phyloP scores from a whole-genome alignment of 2,113 vertebrate species.

The Lepus europaeus region DNA sequence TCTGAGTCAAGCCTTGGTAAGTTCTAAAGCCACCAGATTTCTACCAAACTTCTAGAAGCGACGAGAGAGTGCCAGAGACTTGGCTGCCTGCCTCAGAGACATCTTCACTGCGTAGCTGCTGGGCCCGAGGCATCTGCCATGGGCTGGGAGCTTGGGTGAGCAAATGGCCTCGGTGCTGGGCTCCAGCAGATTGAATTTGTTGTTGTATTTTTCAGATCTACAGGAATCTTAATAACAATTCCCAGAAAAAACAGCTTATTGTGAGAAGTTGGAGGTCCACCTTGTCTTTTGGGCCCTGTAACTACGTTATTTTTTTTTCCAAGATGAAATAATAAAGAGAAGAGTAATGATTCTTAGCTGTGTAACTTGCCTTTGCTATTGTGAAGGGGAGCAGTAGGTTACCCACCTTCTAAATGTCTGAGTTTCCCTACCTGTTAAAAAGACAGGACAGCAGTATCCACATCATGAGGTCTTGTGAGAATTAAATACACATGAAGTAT shows the following conservation, averaged over 20 bases:
- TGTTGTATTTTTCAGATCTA: not conserved
- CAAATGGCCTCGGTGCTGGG: not conserved
- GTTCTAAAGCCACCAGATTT: not conserved
- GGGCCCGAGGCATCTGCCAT: fast-evolving
- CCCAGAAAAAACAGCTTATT: not conserved
- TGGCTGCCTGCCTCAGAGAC: not conserved
- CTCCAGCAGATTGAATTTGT: not conserved
- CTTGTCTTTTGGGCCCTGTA: not conserved
- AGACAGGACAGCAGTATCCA: not conserved
- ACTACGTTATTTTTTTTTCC: not conserved
- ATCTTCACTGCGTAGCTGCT: not conserved
- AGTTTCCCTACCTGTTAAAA: not conserved
- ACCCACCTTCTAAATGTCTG: not conserved
- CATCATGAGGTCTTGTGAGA: not conserved
- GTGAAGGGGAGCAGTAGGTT: not conserved
- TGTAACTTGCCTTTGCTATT: not conserved
- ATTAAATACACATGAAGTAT: not conserved
- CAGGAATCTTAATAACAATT: conserved; percentile 4
- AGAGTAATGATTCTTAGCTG: not conserved
- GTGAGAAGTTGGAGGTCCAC: not conserved
- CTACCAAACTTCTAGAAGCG: not conserved
- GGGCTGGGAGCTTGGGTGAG: not conserved
- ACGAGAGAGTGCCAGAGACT: fast-evolving
- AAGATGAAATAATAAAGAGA: conserved; percentile 33
- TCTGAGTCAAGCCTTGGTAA: not conserved